A percentile compares a stretch with the other conserved stretches of the same genome.
These are phyloP conservation scores for Oryzias sinensis DNA, from an alignment of 2,797 vertebrate genomes.

Conservation along the genomic window DNA sequence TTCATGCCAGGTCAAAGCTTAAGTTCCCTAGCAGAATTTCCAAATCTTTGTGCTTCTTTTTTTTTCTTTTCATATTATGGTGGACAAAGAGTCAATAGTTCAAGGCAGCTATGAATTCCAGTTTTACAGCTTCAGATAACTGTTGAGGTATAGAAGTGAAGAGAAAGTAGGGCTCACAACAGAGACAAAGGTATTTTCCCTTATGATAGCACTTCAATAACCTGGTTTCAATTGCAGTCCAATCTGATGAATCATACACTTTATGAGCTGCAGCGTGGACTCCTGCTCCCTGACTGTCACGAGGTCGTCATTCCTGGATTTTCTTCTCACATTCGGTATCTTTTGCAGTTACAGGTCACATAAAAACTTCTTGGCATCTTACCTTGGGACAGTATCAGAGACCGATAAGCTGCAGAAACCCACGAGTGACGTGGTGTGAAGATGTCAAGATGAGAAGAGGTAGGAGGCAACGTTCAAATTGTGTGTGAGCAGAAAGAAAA, in stretches of 20 bases:
- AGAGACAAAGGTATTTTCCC: neutral
- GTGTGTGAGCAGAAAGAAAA: neutral
- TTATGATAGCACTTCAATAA: too few species aligned
- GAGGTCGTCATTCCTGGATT: neutral
- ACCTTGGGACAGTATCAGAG: conserved; percentile 68
- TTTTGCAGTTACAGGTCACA: conserved; percentile 77
- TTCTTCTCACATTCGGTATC: conserved; percentile 16
- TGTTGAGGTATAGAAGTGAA: neutral
- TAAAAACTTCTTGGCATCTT: conserved; percentile 74
- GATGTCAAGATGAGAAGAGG: conserved; percentile 25
- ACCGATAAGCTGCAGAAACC: conserved; percentile 75
- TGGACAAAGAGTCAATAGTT: conserved; percentile 36
- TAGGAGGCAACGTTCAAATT: conserved; percentile 22
- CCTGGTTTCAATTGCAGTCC: neutral
- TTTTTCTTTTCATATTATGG: conserved; percentile 1
- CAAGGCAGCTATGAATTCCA: conserved; percentile 3
- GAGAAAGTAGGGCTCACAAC: conserved; percentile 14
- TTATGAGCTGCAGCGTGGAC: neutral
- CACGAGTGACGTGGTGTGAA: conserved; percentile 61
- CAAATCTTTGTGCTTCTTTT: conserved; percentile 6
- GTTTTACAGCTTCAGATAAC: conserved; percentile 3
- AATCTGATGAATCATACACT: neutral
- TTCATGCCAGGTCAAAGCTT: neutral
- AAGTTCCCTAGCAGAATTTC: conserved; percentile 35
- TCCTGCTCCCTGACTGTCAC: conserved; percentile 3